Conservation (phyloP, 2,888 invertebrate species). For the Lepidocyrtinus sp. region DNA sequence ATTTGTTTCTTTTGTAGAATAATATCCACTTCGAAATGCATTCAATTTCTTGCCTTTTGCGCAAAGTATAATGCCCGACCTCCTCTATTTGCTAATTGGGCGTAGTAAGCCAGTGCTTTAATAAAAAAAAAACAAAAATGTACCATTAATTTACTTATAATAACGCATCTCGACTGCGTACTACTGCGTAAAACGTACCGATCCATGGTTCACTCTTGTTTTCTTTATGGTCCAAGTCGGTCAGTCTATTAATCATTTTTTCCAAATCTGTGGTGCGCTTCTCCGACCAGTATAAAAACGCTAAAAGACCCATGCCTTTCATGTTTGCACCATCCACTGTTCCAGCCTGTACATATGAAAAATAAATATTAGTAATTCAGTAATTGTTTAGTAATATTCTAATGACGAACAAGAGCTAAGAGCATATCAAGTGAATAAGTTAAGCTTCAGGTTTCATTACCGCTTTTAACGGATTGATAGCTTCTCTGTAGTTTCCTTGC, state of each 20-base stretch:
- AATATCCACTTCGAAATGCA: too few species aligned
- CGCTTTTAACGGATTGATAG: slow-evolving; percentile 75
- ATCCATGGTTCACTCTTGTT: slow-evolving; percentile 81
- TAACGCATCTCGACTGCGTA: too few species aligned
- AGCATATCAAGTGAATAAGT: too few species aligned
- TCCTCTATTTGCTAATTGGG: slow-evolving; percentile 78
- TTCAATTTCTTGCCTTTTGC: slow-evolving; percentile 78
- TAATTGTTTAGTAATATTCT: too few species aligned
- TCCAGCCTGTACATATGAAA: slow-evolving; percentile 32
- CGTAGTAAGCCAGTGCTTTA: slow-evolving; percentile 80
- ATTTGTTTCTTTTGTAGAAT: too few species aligned
- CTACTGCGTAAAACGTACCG: too few species aligned
- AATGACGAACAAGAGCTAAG: too few species aligned
- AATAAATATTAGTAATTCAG: not conserved
- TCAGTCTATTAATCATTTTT: slow-evolving; percentile 75
- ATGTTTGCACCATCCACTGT: slow-evolving; percentile 73
- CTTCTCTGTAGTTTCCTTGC: slow-evolving; percentile 80
- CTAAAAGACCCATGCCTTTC: slow-evolving; percentile 79
- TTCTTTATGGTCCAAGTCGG: slow-evolving; percentile 65
- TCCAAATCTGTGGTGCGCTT: slow-evolving; percentile 78
- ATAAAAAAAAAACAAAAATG: not conserved
- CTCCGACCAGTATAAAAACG: slow-evolving; percentile 73
- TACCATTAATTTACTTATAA: too few species aligned
- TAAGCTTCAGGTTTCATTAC: too few species aligned
- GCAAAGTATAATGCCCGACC: slow-evolving; percentile 82